Evolutionary conservation across 1,140 invertebrate genomes (phyloP), one percentile per base, ranked within the genome.

Genomic region (Cepaea nemoralis): DNA sequence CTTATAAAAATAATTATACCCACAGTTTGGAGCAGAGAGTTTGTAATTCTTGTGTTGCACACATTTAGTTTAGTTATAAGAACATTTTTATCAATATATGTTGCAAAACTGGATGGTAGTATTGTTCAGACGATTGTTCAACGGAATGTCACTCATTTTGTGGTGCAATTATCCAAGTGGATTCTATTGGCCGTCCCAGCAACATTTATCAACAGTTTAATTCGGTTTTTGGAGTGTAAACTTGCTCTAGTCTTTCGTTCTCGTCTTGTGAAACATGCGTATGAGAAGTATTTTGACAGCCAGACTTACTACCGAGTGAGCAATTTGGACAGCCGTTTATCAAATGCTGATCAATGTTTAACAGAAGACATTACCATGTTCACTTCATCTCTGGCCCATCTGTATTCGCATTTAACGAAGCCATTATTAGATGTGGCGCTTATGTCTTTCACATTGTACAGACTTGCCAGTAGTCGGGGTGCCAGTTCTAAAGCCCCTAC

Each of bases 341-440:
- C 98, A 88, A 99, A 98, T 91, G 97, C 97, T 19, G 98, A 99
- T 91, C 98, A 99, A 91, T 96, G 97, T 92, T 92, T 99, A 73
- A 99, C 98, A 0, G 98, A 99, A 91, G 98, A 99, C 91, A 96
- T 99, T 81, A 96, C 96, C 50, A 95, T 96, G 86, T 97, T 99
- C 89, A 95, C 97, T 0, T 95, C 94, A 84, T 97, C 96, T 0
- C 94, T 99, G 31, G 97, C 98, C 0, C 98, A 99, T 93, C 92
- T 99, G 2, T 99, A 99, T 92, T 98, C 97, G 66, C 97, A 97
- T 88, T 94, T 99, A 80, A 99, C 98, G 0, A 99, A 99, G 90
- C 98, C 98, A 0, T 93, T 98, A 83, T 95, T 99, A 83, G 98
- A 99, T 92, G 94, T 97, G 84, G 94, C 96, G 40, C 92, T 99